Evolutionary conservation across 2,888 invertebrate species (phyloP).

Genomic region (Cetonia aurata): DNA sequence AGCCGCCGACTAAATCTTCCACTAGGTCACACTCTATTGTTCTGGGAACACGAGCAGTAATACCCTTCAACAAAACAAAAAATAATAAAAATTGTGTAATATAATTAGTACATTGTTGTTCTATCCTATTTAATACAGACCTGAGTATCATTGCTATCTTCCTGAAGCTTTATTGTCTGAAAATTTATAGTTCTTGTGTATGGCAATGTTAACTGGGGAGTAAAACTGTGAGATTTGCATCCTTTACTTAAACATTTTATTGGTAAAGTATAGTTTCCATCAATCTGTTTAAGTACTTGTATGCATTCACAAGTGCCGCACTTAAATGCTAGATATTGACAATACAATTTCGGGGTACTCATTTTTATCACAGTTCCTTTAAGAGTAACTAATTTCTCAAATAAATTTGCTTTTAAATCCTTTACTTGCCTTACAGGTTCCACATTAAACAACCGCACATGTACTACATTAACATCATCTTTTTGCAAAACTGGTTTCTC

Average conservation of each 20-base stretch:
- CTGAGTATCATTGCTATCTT: conserved; percentile 78
- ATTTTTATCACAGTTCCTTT: conserved; percentile 89
- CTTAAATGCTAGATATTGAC: conserved; percentile 82
- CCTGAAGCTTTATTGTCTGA: conserved; percentile 87
- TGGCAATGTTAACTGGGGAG: conserved; percentile 74
- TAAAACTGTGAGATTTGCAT: conserved; percentile 75
- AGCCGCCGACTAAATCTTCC: conserved; percentile 85
- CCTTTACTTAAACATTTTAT: conserved; percentile 70
- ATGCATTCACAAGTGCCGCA: conserved; percentile 77
- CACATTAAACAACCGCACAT: conserved; percentile 74
- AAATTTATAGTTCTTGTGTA: conserved; percentile 82
- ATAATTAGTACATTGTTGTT: background rate
- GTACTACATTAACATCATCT: conserved; percentile 63
- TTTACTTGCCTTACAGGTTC: conserved; percentile 76
- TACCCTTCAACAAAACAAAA: conserved; percentile 69
- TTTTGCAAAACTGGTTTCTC: conserved; percentile 54
- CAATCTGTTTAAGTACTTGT: conserved; percentile 76
- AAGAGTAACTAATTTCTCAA: conserved; percentile 83
- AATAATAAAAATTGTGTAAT: conserved; percentile 37
- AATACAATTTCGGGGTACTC: conserved; percentile 79
- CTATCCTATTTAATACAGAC: conserved; percentile 60
- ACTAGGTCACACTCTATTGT: conserved; percentile 89
- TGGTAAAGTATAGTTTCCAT: conserved; percentile 73
- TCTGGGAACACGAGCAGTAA: conserved; percentile 80
- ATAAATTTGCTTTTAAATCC: conserved; percentile 79